Evolutionary conservation across 2,888 invertebrate genomes (phyloP).

Genomic region (Archips xylosteana): DNA sequence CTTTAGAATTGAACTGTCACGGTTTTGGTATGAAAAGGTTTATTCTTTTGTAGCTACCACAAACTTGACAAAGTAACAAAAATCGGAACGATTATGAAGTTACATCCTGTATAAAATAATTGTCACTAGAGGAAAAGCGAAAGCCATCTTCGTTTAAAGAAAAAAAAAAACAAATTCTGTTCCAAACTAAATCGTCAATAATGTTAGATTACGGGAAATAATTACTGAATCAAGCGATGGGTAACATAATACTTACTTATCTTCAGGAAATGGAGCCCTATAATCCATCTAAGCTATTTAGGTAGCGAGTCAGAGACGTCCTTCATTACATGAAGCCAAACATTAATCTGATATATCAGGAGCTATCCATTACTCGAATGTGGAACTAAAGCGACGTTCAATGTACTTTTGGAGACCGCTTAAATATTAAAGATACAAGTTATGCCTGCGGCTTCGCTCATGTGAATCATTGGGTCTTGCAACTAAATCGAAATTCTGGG

Average conservation of each 20-base stretch:
- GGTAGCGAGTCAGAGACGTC: constrained; percentile 17
- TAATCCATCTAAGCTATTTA: constrained; percentile 19
- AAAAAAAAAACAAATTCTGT: background rate
- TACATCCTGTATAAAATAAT: too few species aligned
- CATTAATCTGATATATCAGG: constrained; percentile 19
- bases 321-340: constrained; percentile 22
- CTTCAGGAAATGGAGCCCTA: constrained; percentile 3
- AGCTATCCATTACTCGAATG: constrained; percentile 18
- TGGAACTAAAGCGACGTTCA: background rate
- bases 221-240: background rate
- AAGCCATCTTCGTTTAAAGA: background rate
- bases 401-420: too few species aligned
- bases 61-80: too few species aligned
- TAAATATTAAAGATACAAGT: too few species aligned
- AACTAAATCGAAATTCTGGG: too few species aligned
- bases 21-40: too few species aligned
- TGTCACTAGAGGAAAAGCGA: background rate
- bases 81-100: too few species aligned
- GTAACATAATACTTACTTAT: constrained; percentile 1
- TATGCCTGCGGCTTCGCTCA: too few species aligned
- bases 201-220: background rate
- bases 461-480: too few species aligned
- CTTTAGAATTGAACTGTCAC: too few species aligned
- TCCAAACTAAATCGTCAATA: background rate
- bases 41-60: too few species aligned